phyloP scores from a whole-genome alignment of 2,888 invertebrate genomes.

The Polymixis lichenea region DNA sequence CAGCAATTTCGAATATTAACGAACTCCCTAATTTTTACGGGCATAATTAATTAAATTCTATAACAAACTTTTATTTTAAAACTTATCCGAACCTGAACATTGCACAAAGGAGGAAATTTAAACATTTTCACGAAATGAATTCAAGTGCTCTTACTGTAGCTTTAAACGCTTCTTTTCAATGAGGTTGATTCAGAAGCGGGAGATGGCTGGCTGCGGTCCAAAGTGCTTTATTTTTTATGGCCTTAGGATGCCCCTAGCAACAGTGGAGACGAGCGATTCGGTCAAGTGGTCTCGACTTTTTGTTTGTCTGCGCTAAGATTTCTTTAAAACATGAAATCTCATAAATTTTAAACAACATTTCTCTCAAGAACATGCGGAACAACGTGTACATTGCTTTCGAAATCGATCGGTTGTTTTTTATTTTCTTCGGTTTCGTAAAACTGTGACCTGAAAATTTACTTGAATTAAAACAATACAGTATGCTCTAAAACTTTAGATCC shows the following conservation, averaged over 20 bases:
- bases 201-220: constrained; percentile 84
- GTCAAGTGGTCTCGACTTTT: constrained; percentile 83
- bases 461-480: neutral
- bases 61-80: constrained; percentile 64
- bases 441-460: constrained; percentile 22
- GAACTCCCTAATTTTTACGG: constrained; percentile 51
- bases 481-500: neutral
- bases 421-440: constrained; percentile 23
- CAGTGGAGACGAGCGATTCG: constrained; percentile 77
- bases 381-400: constrained; percentile 36
- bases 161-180: constrained; percentile 86
- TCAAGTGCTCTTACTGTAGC: constrained; percentile 82
- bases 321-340: constrained; percentile 69
- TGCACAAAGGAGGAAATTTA: constrained; percentile 70
- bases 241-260: constrained; percentile 75
- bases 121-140: constrained; percentile 78
- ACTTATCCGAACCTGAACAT: constrained; percentile 60
- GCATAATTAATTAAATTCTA: constrained; percentile 63
- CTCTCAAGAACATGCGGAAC: constrained; percentile 42
- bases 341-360: constrained; percentile 66
- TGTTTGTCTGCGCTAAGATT: constrained; percentile 69
- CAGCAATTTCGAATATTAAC: constrained; percentile 56
- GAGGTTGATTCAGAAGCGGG: constrained; percentile 80
- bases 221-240: constrained; percentile 88
- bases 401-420: constrained; percentile 35